A percentile compares a stretch with the other conserved stretches of the same genome.
These are phyloP conservation scores for Muscicapa striata DNA, from an alignment of 2,797 vertebrate genomes.

Conservation along the genomic window DNA sequence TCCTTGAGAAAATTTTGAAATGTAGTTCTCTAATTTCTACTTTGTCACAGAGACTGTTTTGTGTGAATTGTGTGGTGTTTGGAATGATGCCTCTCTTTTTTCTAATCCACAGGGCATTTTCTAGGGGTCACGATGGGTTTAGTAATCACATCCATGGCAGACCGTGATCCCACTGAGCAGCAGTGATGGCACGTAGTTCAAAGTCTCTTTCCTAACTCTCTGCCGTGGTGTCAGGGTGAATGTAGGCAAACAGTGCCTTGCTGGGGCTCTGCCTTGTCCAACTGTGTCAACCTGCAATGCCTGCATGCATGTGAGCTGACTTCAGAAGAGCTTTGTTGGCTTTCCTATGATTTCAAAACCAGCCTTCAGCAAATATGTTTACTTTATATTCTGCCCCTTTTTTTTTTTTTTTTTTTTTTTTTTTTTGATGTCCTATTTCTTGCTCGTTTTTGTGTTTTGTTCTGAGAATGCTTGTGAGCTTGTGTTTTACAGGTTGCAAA, in stretches of 20 bases:
- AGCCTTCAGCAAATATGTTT: not conserved
- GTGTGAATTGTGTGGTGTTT: not conserved
- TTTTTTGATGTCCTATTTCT: not conserved
- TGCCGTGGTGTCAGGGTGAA: not conserved
- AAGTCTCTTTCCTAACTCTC: slow-evolving; percentile 16
- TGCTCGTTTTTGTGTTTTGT: not conserved
- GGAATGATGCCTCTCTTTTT: not conserved
- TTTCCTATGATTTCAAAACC: slow-evolving; percentile 14
- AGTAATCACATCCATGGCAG: not conserved
- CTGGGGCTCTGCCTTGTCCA: not conserved
- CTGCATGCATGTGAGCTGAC: not conserved
- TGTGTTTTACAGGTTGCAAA: not conserved
- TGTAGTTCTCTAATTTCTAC: not conserved
- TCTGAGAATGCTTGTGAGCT: not conserved
- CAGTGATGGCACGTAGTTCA: not conserved
- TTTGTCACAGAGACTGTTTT: not conserved
- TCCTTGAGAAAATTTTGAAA: not conserved
- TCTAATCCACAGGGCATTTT: not conserved
- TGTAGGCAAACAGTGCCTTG: not conserved
- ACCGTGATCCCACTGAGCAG: not conserved
- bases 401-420: not conserved
- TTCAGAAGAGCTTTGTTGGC: not conserved
- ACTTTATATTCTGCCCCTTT: not conserved
- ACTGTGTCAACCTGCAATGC: not conserved
- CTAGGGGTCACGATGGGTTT: not conserved